Evolutionary conservation across 2,797 vertebrate genomes (phyloP), one percentile per base, ranked within the genome.

Genomic region (Diplodus puntazzo): DNA sequence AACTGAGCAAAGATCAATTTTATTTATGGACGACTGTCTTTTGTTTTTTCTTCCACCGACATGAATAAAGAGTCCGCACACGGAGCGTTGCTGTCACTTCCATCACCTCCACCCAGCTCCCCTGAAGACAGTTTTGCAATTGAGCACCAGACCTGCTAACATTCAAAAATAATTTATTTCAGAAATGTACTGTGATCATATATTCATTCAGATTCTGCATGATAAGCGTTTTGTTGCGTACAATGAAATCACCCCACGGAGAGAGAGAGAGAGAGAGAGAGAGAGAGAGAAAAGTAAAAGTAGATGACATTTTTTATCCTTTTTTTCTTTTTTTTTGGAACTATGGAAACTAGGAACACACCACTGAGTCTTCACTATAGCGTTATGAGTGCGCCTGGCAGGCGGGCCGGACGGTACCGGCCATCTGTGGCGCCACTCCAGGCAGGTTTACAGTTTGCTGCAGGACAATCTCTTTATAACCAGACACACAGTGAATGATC

Each of bases 121-220:
- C 18, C 18, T 4, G 10, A 27, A 3, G 1, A 55, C 58, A 20
- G 21, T 53, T 8, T 67, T 62, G 12, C 46, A 82, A 81, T 46
- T 23, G 39, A 92, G 39, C 14, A 84, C 67, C 81, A 84, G 74
- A 76, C 76, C 1, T 6, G 7, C 43, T 78, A 93, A 94, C 93
- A 94, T 95, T 94, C 92, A 94, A 95, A 95, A 95, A 95, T 95
- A 94, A 94, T 93, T 93, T 91, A 93, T 92, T 93, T 94, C 89
- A 88, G 92, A 95, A 95, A 95, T 90, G 92, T 93, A 93, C 89
- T 89, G 92, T 93, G 93, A 94, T 93, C 90, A 93, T 92, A 94
- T 93, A 93, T 94, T 88, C 94, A 95, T 92, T 94, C 94, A 95
- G 89, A 89, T 91, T 92, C 90, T 86, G 92, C 91, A 93, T 92